Percentiles rank a stretch among this genome's conserved stretches.
Conservation (phyloP, 2,113 vertebrate genomes). For the Cacatua alba region DNA sequence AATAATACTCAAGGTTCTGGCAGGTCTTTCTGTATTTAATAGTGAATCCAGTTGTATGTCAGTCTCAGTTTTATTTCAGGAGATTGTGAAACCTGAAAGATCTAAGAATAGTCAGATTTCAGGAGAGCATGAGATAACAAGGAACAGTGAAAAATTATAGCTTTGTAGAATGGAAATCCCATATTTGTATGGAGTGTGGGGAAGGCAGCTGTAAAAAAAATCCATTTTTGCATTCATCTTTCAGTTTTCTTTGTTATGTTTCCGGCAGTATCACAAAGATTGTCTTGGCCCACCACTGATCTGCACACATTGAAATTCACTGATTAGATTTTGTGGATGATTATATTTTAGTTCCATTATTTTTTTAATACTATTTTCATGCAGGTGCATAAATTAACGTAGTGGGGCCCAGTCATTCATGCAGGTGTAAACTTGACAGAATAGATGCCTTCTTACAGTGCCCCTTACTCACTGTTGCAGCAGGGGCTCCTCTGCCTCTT, state of each 20-base stretch:
- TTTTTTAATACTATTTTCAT: not conserved
- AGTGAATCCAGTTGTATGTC: not conserved
- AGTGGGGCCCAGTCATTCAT: fast-evolving
- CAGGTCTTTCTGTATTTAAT: not conserved
- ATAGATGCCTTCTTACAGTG: fast-evolving
- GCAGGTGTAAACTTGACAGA: not conserved
- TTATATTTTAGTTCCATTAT: not conserved
- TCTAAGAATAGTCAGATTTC: not conserved
- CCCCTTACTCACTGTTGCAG: not conserved
- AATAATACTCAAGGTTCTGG: not conserved
- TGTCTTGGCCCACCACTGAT: not conserved
- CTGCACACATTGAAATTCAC: not conserved
- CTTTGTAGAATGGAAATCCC: not conserved
- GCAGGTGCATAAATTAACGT: not conserved
- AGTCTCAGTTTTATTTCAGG: not conserved
- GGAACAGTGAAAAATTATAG: not conserved
- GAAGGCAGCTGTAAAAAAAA: not conserved
- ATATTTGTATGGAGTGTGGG: not conserved
- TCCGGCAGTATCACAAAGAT: not conserved
- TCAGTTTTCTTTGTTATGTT: not conserved
- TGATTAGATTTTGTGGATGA: not conserved
- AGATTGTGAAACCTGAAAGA: not conserved
- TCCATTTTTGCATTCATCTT: not conserved
- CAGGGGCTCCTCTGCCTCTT: not conserved
- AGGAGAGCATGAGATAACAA: not conserved